Base-by-base conservation (phyloP, 2,113 vertebrate species). In the Brachyhypopomus gauderio region DNA sequence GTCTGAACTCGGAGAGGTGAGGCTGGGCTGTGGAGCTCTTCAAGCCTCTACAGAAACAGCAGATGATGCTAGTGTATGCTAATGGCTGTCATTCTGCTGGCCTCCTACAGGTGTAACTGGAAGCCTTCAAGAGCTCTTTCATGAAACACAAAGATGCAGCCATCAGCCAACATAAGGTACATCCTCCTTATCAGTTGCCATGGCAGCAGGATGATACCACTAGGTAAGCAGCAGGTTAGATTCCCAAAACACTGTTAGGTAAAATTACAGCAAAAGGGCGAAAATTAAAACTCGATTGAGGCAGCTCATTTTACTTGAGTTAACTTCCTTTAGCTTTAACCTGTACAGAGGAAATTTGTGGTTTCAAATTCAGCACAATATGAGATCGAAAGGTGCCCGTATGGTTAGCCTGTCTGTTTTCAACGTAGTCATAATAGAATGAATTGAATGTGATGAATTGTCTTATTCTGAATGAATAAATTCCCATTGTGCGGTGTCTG, bases 161-260 rank as follows among this genome's bases (percentile, higher is more conserved):
- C 80, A 72, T 77, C 62, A 79, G 17, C 78, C 27, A 23, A 48
- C 64, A 75, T 72, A 60, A 56, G 36, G 17, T 72, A 78, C 75
- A 84, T 63, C 71, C 62, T 22, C 60, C 20, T 36, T 64, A 70
- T 23, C 34, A 30, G 85, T 88, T 87, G 84, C 84, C 85, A 87
- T 84, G 82, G 80, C 79, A 87, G 62, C 85, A 55, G 41, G 52
- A 72, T 75, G 73, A 71, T 69, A 81, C 71, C 27, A 62, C 5
- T 67, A 66, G 74, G 17, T 58, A 75, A 75, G 63, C 58, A 34
- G 19, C 27, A 55, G 30, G 7, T 11, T 45, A 9, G 67, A 2
- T 84, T 67, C 7, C 45, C 6, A 60, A 81, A n/a, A 23, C 19
- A 19, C 25, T 20, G 59, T 55, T 63, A 75, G 62, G 4, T 16